These are phyloP conservation scores for Polyergus mexicanus DNA, from an alignment of 1,140 invertebrate genomes.

Conservation along the genomic window DNA sequence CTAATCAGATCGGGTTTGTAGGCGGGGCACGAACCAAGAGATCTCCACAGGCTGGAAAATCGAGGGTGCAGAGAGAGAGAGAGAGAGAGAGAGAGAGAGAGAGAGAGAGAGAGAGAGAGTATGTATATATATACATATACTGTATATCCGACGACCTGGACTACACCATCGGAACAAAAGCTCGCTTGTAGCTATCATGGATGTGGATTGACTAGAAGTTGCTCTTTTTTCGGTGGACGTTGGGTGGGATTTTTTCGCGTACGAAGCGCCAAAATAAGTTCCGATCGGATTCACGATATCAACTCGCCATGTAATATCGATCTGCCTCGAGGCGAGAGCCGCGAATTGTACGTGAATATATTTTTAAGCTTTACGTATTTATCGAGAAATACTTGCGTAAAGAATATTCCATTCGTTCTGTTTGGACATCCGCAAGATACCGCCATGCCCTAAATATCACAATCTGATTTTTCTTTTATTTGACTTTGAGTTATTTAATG, in stretches of 20 bases:
- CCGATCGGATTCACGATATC: conserved; percentile 14
- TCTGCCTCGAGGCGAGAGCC: neutral
- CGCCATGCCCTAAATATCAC: neutral
- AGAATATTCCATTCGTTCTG: neutral
- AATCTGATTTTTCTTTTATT: neutral
- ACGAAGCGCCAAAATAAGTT: conserved; percentile 25
- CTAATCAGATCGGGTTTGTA: conserved; percentile 82
- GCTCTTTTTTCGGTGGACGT: conserved; percentile 43
- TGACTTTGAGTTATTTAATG: neutral
- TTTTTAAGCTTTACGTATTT: neutral
- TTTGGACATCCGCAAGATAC: neutral
- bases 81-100: neutral
- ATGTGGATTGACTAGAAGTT: conserved; percentile 53
- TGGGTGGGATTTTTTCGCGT: conserved; percentile 16
- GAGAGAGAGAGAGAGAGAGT: neutral
- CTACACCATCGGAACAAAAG: conserved; percentile 65
- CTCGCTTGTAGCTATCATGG: conserved; percentile 45
- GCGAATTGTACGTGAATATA: conserved; percentile 22
- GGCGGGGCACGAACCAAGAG: conserved; percentile 76
- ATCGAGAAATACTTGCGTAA: conserved; percentile 8
- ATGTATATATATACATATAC: conserved; percentile 9
- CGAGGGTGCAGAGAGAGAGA: conserved; percentile 58
- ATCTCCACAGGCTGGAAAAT: conserved; percentile 76
- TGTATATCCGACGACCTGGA: conserved; percentile 25
- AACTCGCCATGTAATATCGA: conserved; percentile 6